Evolutionary conservation across 1,140 invertebrate genomes (phyloP), one percentile per base, ranked within the genome.

Genomic region (Sitodiplosis mosellana): DNA sequence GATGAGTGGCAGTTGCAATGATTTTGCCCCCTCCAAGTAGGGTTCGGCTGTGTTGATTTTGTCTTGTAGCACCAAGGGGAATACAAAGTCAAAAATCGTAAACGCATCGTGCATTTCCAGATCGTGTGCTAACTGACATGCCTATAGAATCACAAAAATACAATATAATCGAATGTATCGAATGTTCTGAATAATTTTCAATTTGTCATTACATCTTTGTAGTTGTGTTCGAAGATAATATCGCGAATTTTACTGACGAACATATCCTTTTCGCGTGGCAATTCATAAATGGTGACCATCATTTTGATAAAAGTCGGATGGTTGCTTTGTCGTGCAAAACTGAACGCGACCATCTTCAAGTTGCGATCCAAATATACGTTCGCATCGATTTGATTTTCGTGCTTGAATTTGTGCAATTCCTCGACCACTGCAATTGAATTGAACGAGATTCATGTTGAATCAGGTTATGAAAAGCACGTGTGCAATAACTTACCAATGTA

Each of bases 51-150:
- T 52, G 45, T 66, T 68, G 5, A 77, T 57, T 54, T 80, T 81
- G 56, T 82, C 80, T 65, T 83, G 79, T 12, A 83, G 63, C 51
- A 84, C 65, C 33, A 86, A 59, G 1, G 81, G 81, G 43, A 85
- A 59, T 2, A 82, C 54, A 52, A 83, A 68, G 46, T 76, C 71
- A 53, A 78, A 66, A 46, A 80, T 68, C 17, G 56, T 52, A 62
- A 80, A 84, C 44, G 70, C 55, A 27, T 63, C 53, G 53, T 80
- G 72, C 2, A 80, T 57, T 45, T 71, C 56, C 2, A 81, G 56
- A 27, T 72, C 59, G 19, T 64, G 54, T 21, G 67, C 67, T 57
- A 69, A 68, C 21, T 74, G 69, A 51, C 75, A 73, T 18, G 72
- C 75, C 43, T 45, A 33, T 18, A 67, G 67, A 69, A 54, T 55